Evolutionary conservation across 2,888 invertebrate species (phyloP).

Genomic region (Lampropteryx suffumata): DNA sequence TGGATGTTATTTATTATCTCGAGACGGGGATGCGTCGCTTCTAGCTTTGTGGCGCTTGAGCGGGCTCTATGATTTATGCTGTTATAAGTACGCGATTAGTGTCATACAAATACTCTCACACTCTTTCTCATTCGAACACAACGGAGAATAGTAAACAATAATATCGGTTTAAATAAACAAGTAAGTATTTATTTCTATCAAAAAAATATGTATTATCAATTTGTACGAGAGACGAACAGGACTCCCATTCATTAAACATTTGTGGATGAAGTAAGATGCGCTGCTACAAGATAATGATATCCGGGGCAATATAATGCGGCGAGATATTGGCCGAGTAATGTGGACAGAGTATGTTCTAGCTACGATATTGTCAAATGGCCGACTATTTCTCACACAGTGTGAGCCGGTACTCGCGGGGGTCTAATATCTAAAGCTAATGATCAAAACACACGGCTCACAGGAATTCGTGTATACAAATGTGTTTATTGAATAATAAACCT

Average conservation of each 20-base stretch:
- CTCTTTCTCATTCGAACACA: slow-evolving; percentile 28
- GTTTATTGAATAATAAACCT: slow-evolving; percentile 68
- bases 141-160: slow-evolving; percentile 13
- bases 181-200: slow-evolving; percentile 1
- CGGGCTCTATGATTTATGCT: slow-evolving; percentile 75
- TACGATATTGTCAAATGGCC: slow-evolving; percentile 69
- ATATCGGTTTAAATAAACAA: background rate
- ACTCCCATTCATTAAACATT: slow-evolving; percentile 39
- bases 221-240: slow-evolving; percentile 1
- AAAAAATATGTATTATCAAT: slow-evolving; percentile 5
- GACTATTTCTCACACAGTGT: slow-evolving; percentile 72
- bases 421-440: slow-evolving; percentile 70
- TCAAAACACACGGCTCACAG: slow-evolving; percentile 64
- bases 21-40: slow-evolving; percentile 73
- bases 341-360: slow-evolving; percentile 51
- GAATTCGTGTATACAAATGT: slow-evolving; percentile 64
- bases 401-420: slow-evolving; percentile 63
- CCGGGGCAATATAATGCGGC: slow-evolving; percentile 50
- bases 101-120: slow-evolving; percentile 51
- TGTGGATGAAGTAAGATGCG: slow-evolving; percentile 38
- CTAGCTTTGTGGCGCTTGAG: slow-evolving; percentile 79
- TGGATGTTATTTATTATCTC: slow-evolving; percentile 79
- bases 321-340: slow-evolving; percentile 53
- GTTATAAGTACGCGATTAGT: slow-evolving; percentile 76
- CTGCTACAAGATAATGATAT: slow-evolving; percentile 55